Evolutionary conservation across 2,888 invertebrate genomes (phyloP).

Genomic region (Sphaerolaimus hirsutus): DNA sequence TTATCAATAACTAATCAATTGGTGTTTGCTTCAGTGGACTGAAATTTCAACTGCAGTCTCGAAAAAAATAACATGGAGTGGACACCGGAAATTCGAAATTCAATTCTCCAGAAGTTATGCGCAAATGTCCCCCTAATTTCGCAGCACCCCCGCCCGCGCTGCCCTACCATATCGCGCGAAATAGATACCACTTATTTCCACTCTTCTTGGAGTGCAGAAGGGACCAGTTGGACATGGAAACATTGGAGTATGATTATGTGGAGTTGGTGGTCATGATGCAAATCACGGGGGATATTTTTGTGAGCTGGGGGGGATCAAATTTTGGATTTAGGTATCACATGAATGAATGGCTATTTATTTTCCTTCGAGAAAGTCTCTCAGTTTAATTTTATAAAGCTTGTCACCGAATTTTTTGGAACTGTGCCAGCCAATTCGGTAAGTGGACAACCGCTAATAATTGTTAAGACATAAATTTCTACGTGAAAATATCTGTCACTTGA

Average conservation of each 20-base stretch:
- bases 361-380: too few species aligned
- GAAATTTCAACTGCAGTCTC: not conserved
- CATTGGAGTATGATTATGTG: conserved; percentile 22
- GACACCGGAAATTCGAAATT: not conserved
- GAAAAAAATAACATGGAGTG: not conserved
- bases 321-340: not conserved
- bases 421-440: too few species aligned
- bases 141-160: conserved; percentile 15
- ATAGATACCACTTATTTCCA: conserved; percentile 16
- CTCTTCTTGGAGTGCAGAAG: conserved; percentile 17
- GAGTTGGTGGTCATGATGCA: conserved; percentile 17
- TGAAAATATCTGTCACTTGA: too few species aligned
- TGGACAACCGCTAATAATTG: too few species aligned
- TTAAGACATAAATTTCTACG: too few species aligned
- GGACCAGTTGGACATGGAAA: conserved; percentile 20
- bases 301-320: conserved; percentile 7
- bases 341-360: too few species aligned
- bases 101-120: not conserved
- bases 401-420: too few species aligned
- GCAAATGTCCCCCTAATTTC: not conserved
- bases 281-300: conserved; percentile 22
- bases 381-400: too few species aligned
- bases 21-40: too few species aligned
- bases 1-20: too few species aligned
- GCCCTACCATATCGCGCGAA: conserved; percentile 17